Conservation (phyloP, 2,888 invertebrate genomes). For the Papilio protenor region DNA sequence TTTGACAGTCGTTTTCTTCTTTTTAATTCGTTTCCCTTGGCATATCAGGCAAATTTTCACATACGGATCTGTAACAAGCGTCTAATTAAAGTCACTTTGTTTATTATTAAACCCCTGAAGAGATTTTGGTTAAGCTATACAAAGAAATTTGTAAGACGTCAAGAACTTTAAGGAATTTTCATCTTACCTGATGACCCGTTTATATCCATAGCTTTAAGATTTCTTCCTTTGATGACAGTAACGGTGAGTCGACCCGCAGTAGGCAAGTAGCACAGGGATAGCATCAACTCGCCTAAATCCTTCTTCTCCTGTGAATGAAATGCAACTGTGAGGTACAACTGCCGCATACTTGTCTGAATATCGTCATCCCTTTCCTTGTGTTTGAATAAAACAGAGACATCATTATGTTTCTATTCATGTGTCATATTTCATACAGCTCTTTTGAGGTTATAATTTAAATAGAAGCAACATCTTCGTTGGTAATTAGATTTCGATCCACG, state of each 20-base stretch:
- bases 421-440: not conserved
- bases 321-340: not conserved
- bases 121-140: not conserved
- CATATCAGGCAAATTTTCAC: constrained; percentile 95
- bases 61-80: constrained; percentile 90
- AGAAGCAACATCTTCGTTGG: not conserved
- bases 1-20: constrained; percentile 96
- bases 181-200: constrained; percentile 94
- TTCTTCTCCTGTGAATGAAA: constrained; percentile 88
- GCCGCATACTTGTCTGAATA: not conserved
- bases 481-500: not conserved
- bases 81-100: not conserved
- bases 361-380: not conserved
- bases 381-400: not conserved
- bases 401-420: not conserved
- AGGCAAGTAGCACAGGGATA: constrained; percentile 95
- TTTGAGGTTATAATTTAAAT: not conserved
- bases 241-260: constrained; percentile 95
- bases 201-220: constrained; percentile 96
- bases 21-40: constrained; percentile 95
- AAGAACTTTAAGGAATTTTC: not conserved
- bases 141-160: not conserved
- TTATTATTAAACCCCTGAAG: not conserved
- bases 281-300: constrained; percentile 95
- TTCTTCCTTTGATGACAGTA: constrained; percentile 95